Evolutionary conservation across 2,113 vertebrate species (phyloP).

Genomic region (Castor canadensis): DNA sequence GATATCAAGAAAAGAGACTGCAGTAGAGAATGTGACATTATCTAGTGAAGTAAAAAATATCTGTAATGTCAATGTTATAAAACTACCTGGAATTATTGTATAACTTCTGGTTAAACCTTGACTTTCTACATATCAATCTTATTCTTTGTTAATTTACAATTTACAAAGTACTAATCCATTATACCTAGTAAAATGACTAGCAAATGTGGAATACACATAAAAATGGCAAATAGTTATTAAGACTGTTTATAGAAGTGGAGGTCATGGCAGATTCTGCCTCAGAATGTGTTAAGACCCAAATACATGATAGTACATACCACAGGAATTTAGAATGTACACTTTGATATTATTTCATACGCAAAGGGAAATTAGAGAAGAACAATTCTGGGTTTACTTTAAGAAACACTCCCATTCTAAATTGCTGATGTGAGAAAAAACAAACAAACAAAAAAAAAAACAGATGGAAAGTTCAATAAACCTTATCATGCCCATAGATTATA

Average conservation of each 20-base stretch:
- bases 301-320: background rate
- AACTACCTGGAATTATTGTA: background rate
- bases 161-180: background rate
- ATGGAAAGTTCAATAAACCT: background rate
- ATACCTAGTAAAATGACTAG: background rate
- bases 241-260: background rate
- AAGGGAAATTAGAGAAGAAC: background rate
- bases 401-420: slow-evolving; percentile 10
- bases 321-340: background rate
- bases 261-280: background rate
- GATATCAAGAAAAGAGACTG: background rate
- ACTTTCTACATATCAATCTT: background rate
- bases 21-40: background rate
- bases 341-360: slow-evolving; percentile 38
- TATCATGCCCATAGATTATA: background rate
- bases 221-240: background rate
- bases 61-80: background rate
- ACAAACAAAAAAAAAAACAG: too few relatives aligned
- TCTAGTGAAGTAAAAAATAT: background rate
- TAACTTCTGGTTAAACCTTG: background rate
- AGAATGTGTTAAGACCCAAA: background rate
- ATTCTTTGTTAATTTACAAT: background rate
- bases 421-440: background rate
- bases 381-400: background rate
- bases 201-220: background rate